Base-by-base conservation (phyloP, 2,797 vertebrate species). In the Phrynocephalus guinanensis region DNA sequence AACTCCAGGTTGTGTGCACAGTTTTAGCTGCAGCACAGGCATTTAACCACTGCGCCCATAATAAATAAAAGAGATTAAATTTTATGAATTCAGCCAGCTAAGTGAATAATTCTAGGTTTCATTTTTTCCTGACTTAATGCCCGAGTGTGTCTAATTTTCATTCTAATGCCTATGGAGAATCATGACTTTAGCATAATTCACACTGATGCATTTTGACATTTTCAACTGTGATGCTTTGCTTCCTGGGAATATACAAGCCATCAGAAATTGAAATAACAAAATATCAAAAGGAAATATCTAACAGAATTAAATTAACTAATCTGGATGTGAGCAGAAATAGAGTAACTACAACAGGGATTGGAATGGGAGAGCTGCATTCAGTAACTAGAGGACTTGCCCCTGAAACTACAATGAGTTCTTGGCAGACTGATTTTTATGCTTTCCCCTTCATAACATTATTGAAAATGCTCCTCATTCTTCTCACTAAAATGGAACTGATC, bases 41-140 rank as follows among this genome's bases (percentile, higher is more conserved):
- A 44, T 44, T 44, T 44, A 44, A 44, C 38, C 38, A 44, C 38
- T 44, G 38, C 38, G 75, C 1, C 66, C 70, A 79, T 0, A 83
- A 56, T 6, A 87, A 85, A 87, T 56, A 83, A 80, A 86, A 71
- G 1, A 88, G 56, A 87, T 80, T 85, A 8, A n/a, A 67, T 87
- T 91, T 94, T 89, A 83, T 91, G 92, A 94, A 79, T 76, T 72
- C 72, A 92, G 86, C 16, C 7, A 81, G 26, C 33, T 85, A 91
- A 92, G 82, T 87, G 88, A 89, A 91, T 84, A 87, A 79, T 90
- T 3, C n/a, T 13, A 85, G 73, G 26, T 81, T 86, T 86, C 84
- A 86, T 82, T 89, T 88, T 83, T 82, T 85, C 86, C 60, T 82
- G 11, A 56, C 87, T 88, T 91, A 89, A 75, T 5, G 60, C 78